Percentiles rank a stretch among this genome's conserved stretches.
Conservation (phyloP, 2,888 invertebrate species). For the Drosophila merina region DNA sequence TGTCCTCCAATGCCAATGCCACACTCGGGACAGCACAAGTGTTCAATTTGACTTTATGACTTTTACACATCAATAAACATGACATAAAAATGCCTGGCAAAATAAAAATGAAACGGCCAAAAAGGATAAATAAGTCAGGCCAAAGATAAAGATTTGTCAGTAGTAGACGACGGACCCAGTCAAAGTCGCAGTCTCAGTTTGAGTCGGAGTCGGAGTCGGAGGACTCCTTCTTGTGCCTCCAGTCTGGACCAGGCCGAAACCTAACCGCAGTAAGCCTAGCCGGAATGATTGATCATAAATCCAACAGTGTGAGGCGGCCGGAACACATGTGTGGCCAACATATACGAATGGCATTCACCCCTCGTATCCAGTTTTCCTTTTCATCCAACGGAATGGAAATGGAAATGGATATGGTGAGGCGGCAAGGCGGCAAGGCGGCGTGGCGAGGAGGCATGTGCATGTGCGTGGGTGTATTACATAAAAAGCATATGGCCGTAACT, state of each 20-base stretch:
- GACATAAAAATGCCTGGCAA: constrained; percentile 69
- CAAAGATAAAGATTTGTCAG: constrained; percentile 74
- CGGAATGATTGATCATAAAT: constrained; percentile 76
- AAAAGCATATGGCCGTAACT: constrained; percentile 76
- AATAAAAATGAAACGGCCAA: constrained; percentile 72
- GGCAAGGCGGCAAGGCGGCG: too few relatives aligned
- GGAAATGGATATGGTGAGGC: too few relatives aligned
- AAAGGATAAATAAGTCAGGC: constrained; percentile 74
- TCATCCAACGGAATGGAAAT: too few relatives aligned
- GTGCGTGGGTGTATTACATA: constrained; percentile 57
- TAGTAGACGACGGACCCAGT: constrained; percentile 14
- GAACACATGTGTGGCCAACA: constrained; percentile 54
- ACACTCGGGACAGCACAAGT: constrained; percentile 52
- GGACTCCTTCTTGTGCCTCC: too few relatives aligned
- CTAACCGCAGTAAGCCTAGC: constrained; percentile 68
- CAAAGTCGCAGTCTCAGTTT: constrained; percentile 1
- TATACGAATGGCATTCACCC: constrained; percentile 21
- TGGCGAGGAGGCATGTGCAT: neutral
- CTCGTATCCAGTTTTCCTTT: neutral
- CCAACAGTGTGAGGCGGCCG: constrained; percentile 37
- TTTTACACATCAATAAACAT: constrained; percentile 80
- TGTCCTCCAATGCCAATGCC: neutral
- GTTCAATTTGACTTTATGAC: constrained; percentile 77
- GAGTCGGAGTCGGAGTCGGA: neutral
- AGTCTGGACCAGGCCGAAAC: constrained; percentile 3